Conservation (phyloP, 2,888 invertebrate species). For the Leptopilina drosophilae region DNA sequence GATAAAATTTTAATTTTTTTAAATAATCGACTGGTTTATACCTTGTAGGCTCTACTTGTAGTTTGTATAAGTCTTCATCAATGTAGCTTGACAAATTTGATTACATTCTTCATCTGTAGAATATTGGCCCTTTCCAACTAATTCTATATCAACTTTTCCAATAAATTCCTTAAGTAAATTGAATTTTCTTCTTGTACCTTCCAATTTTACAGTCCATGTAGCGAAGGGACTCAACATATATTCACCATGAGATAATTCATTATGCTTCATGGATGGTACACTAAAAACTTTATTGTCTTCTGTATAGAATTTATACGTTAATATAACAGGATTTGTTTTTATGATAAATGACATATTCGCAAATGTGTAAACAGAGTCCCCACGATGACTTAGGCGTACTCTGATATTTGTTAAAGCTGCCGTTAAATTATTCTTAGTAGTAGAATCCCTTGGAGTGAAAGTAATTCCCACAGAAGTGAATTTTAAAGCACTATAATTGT, state of each 20-base stretch:
- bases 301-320: neutral
- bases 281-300: neutral
- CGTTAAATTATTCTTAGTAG: neutral
- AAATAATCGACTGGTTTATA: too few relatives aligned
- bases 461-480: neutral
- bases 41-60: too few relatives aligned
- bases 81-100: too few relatives aligned
- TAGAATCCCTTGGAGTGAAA: neutral
- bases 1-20: too few relatives aligned
- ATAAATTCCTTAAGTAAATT: neutral
- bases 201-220: neutral
- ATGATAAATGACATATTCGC: neutral
- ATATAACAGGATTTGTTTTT: neutral
- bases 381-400: neutral
- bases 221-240: neutral
- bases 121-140: neutral
- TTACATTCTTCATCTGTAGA: neutral
- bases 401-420: neutral
- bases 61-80: too few relatives aligned
- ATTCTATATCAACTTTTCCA: neutral
- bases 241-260: neutral
- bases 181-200: neutral
- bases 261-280: neutral
- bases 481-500: neutral
- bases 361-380: neutral